These are phyloP conservation scores for Altica lythri DNA, from an alignment of 2,888 invertebrate species.

Conservation along the genomic window DNA sequence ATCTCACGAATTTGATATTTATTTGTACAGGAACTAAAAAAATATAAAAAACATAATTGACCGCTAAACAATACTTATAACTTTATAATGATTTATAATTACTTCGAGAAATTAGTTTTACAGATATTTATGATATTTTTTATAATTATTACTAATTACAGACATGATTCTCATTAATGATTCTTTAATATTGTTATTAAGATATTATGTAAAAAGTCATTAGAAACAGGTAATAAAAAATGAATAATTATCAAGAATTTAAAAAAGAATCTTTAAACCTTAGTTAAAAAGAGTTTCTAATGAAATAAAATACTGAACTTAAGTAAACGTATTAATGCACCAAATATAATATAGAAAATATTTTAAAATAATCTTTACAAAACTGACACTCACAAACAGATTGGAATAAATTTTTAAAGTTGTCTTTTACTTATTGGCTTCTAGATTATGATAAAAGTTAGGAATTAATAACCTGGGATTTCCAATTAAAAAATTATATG, in stretches of 20 bases:
- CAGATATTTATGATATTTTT: neutral
- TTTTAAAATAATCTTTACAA: too few species aligned
- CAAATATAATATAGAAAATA: too few species aligned
- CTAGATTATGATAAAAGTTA: too few species aligned
- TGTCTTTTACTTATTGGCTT: too few species aligned
- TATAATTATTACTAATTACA: neutral
- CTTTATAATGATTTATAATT: neutral
- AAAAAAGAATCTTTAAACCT: neutral
- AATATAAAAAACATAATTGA: conserved; percentile 1
- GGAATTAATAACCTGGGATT: too few species aligned
- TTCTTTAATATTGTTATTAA: neutral
- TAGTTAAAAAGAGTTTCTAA: neutral
- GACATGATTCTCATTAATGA: neutral
- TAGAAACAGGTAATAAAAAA: neutral
- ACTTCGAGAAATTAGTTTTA: too few species aligned
- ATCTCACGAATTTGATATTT: conserved; percentile 37
- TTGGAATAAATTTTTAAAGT: too few species aligned
- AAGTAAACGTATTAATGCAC: too few species aligned
- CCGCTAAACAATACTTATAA: neutral
- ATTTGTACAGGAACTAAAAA: conserved; percentile 15
- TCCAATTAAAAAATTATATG: too few species aligned
- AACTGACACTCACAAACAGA: too few species aligned
- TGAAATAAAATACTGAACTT: neutral
- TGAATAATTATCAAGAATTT: neutral
- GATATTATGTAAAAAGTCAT: neutral